Base-by-base conservation (phyloP, 2,113 vertebrate species). In the Cisticola juncidis region DNA sequence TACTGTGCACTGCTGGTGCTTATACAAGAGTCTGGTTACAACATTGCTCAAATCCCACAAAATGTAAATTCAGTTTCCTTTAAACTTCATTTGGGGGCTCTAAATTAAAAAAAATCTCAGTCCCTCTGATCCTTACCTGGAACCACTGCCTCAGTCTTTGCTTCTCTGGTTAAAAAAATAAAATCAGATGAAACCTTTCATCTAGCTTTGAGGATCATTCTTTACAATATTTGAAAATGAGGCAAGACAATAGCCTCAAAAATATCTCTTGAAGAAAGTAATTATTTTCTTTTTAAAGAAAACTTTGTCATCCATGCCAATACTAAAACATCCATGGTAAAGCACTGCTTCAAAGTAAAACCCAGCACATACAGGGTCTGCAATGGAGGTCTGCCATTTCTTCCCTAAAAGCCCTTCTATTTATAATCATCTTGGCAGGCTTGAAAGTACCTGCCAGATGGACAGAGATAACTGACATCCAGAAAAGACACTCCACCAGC, bases 371-470 rank as follows among this genome's bases (percentile, higher is more conserved):
- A 48, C 6, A 51, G 28, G 50, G 54, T 81, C 69, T 62, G 77
- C 76, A 57, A 1, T 3, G 22, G 50, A 86, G 62, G 42, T 70
- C 60, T 92, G 72, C 54, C 64, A 29, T 61, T 92, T 66, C 77
- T 69, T 20, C 66, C 40, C 51, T 78, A 53, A 92, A 90, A 86
- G 45, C 40, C 50, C 25, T 88, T 86, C 80, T 83, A 73, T 94
- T 95, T 94, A 77, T 94, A 80, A 36, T n/a, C 72, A 21, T 73
- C 68, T 86, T 77, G 80, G 86, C 91, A 95, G 38, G 60, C 72
- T 78, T 84, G 69, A 86, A 81, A 78, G 83, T 91, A 95, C 89
- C 95, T 95, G 89, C 95, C 96, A 96, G 95, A 91, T 94, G 91
- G 95, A 70, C 61, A 90, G 82, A 81, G 88, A 95, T 80, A 96